Evolutionary conservation across 2,113 vertebrate genomes (phyloP), one percentile per base, ranked within the genome.

Genomic region (Elephantulus edwardii): DNA sequence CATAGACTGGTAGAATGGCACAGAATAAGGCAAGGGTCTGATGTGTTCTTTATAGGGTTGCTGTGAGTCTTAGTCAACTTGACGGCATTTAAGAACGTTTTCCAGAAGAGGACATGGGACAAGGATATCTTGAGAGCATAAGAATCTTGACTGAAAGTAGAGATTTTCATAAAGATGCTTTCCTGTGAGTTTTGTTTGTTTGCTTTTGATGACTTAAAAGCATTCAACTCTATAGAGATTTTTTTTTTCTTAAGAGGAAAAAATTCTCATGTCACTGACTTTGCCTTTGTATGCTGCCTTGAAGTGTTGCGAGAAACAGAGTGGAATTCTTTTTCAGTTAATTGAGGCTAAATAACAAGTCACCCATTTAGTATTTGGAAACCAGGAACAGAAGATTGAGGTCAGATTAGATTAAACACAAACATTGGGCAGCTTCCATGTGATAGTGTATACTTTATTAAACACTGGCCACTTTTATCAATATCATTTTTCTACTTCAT

Each of bases 401-500:
- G 86, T 96, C 95, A 95, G 90, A 91, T 95, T 6, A 24, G 20
- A 86, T 95, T 95, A 97, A 97, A 92, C 48, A 68, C 88, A 92
- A 96, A 93, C 75, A 85, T 54, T 94, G 68, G 91, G 68, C 24
- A 90, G 38, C 94, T 96, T 77, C 89, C 38, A 86, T 82, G 40
- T 86, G 62, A 91, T 83, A 38, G 84, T 79, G 20, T 33, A 35
- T 66, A 26, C 85, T 70, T n/a, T 83, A 90, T 77, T 90, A 95
- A 96, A 92, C 12, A 58, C 80, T 48, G 58, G 10, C 11, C 56
- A 91, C 22, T 96, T 97, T 96, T 94, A 96, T 95, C 95, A 96
- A 90, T 96, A 95, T 84, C 60, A 91, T 80, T 96, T 97, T 97
- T 97, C 88, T 93, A 92, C 82, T 94, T 97, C 92, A 94, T 95